Evolutionary conservation across 2,113 vertebrate genomes (phyloP).

Genomic region (Axis porcinus): DNA sequence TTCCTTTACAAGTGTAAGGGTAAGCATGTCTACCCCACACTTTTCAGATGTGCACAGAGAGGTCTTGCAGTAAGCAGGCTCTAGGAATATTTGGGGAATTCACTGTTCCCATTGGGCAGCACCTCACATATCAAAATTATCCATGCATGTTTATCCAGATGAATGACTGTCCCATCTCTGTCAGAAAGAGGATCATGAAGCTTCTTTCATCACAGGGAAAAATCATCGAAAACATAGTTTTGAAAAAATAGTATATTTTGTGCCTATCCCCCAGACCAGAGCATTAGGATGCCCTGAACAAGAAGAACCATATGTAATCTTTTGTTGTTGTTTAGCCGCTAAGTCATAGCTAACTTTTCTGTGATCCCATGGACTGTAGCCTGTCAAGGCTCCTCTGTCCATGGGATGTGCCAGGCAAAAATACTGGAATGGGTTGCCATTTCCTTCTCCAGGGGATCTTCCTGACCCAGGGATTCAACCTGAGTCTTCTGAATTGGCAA

Average conservation of each 20-base stretch:
- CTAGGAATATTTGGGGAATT: neutral
- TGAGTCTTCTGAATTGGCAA: neutral
- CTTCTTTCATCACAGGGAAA: neutral
- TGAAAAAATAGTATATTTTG: neutral
- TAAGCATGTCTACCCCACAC: neutral
- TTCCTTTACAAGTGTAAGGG: neutral
- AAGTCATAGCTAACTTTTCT: neutral
- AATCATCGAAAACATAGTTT: neutral
- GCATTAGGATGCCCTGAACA: neutral
- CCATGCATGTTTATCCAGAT: neutral
- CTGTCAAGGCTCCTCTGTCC: neutral
- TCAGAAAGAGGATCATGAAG: neutral
- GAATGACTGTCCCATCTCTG: accelerated
- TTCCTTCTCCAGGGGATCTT: neutral
- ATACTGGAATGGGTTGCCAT: neutral
- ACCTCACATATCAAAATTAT: neutral
- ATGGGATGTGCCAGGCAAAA: neutral
- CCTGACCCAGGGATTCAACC: neutral
- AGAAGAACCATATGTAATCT: neutral
- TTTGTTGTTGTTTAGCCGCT: accelerated
- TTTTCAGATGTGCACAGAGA: neutral
- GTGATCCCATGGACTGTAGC: neutral
- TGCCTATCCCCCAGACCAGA: neutral
- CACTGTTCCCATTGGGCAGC: accelerated
- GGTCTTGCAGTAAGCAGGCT: neutral